Evolutionary conservation across 2,113 vertebrate genomes (phyloP).

Genomic region (Apodemus sylvaticus): DNA sequence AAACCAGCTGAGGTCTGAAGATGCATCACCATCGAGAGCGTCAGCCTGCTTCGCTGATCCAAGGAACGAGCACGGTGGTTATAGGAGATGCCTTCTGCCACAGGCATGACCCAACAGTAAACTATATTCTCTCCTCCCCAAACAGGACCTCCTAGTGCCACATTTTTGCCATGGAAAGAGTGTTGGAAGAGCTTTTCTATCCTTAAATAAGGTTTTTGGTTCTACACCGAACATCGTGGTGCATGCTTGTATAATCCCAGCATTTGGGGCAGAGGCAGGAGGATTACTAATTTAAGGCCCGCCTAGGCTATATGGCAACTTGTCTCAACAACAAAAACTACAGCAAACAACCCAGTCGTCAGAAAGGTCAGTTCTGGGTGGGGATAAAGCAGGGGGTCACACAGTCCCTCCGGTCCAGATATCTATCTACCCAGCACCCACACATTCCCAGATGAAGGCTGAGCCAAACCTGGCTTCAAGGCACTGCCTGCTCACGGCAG

Average conservation of each 20-base stretch:
- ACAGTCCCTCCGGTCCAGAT: not conserved
- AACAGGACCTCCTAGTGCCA: not conserved
- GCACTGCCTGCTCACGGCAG: not conserved
- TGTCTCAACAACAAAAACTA: not conserved
- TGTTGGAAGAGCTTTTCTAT: not conserved
- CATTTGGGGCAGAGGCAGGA: not conserved
- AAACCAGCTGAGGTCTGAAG: not conserved
- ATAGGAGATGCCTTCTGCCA: not conserved
- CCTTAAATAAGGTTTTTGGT: not conserved
- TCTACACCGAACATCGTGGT: not conserved
- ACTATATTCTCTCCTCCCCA: not conserved
- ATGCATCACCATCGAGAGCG: not conserved
- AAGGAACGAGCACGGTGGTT: not conserved
- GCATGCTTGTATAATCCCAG: not conserved
- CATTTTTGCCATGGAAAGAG: not conserved
- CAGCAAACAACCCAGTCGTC: not conserved
- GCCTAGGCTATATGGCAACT: not conserved
- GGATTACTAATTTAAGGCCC: not conserved
- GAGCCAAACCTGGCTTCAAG: rapidly evolving
- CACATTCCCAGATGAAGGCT: not conserved
- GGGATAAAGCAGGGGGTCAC: not conserved
- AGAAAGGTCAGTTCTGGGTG: not conserved
- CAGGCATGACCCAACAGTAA: not conserved
- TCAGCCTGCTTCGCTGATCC: not conserved
- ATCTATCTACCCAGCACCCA: rapidly evolving